Conservation (phyloP, 2,113 vertebrate species). For the Anhinga anhinga region DNA sequence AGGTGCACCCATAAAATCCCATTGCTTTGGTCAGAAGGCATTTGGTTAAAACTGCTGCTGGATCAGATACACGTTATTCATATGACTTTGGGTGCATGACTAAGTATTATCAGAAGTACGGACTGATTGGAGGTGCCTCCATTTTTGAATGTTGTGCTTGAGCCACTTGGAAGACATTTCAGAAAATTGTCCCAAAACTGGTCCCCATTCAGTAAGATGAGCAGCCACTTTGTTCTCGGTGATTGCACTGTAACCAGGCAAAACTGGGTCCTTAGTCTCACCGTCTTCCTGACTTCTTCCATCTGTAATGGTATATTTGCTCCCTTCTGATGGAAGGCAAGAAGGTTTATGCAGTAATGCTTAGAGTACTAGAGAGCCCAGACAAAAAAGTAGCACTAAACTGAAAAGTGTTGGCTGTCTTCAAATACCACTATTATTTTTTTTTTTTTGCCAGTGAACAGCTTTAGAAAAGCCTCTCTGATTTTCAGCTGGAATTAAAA, state of each 20-base stretch:
- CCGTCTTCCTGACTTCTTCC: neutral
- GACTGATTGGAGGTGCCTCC: neutral
- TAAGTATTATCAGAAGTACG: neutral
- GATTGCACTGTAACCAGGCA: neutral
- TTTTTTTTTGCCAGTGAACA: neutral
- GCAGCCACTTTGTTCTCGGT: neutral
- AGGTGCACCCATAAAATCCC: neutral
- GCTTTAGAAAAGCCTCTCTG: conserved; percentile 32
- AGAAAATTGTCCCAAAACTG: neutral
- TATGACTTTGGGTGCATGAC: neutral
- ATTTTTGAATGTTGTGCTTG: neutral
- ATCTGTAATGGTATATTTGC: neutral
- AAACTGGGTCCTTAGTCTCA: neutral
- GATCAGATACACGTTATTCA: neutral
- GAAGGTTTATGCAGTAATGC: neutral
- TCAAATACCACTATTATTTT: neutral
- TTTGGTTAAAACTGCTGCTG: neutral
- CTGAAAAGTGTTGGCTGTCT: neutral
- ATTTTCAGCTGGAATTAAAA: conserved; percentile 64
- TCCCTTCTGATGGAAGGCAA: neutral
- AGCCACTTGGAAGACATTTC: neutral
- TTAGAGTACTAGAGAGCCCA: neutral
- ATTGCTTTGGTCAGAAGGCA: neutral
- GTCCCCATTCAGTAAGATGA: neutral
- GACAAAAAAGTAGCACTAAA: neutral